Evolutionary conservation across 2,888 invertebrate species (phyloP).

Genomic region (Pandemis corylana): DNA sequence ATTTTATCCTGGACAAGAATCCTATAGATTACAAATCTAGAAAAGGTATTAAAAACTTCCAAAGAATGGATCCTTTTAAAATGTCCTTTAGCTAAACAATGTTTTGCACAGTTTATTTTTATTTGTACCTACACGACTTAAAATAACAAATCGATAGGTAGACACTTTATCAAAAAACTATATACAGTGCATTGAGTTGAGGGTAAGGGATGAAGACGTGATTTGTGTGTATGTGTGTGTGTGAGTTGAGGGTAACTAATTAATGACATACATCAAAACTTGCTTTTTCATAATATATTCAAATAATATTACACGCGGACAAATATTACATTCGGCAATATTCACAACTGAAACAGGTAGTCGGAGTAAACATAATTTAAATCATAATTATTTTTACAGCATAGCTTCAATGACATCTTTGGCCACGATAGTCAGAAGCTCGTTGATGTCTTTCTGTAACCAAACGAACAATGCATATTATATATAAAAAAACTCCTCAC

Average conservation of each 20-base stretch:
- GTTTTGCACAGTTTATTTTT: too few species aligned
- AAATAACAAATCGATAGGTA: too few species aligned
- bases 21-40: too few species aligned
- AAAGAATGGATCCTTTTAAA: too few species aligned
- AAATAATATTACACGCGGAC: not conserved
- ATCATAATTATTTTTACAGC: conserved; percentile 31
- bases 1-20: too few species aligned
- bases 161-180: too few species aligned
- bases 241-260: not conserved
- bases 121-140: too few species aligned
- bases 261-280: not conserved
- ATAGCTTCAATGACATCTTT: conserved; percentile 44
- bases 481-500: not conserved
- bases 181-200: not conserved
- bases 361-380: not conserved
- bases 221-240: too few species aligned
- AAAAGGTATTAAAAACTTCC: too few species aligned
- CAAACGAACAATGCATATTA: conserved; percentile 1
- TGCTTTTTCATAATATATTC: conserved; percentile 1
- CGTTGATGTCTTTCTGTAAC: conserved; percentile 52
- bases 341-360: not conserved
- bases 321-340: not conserved
- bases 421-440: conserved; percentile 47
- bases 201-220: too few species aligned
- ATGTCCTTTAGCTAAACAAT: too few species aligned